Percentiles rank a stretch among this genome's conserved stretches.
These are phyloP conservation scores for Hetaerina americana DNA, from an alignment of 1,140 invertebrate species.

Conservation along the genomic window DNA sequence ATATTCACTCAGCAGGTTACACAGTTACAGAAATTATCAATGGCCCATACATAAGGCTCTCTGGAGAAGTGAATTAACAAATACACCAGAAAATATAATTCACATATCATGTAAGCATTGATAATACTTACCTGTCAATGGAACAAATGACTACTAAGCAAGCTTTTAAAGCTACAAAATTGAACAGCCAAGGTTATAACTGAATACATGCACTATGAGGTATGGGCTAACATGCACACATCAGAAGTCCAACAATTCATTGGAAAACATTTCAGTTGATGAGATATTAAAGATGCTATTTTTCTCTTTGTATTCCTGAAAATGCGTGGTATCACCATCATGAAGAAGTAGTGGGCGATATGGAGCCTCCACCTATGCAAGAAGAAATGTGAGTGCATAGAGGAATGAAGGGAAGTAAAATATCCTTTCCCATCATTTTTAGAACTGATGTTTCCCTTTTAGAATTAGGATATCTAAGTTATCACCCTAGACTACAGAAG, in stretches of 20 bases:
- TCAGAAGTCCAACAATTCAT: constrained; percentile 1
- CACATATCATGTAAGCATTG: too few species aligned
- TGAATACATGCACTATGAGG: neutral
- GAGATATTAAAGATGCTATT: constrained; percentile 2
- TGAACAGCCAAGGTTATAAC: neutral
- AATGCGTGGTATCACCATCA: neutral
- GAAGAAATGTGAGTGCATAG: neutral
- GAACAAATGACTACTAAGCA: neutral
- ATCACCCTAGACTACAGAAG: too few species aligned
- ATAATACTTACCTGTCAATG: neutral
- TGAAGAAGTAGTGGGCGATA: neutral
- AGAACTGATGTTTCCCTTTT: neutral
- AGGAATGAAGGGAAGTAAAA: neutral
- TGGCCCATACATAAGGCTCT: too few species aligned
- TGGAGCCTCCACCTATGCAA: neutral
- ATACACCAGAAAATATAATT: too few species aligned
- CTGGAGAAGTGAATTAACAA: too few species aligned
- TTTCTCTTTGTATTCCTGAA: constrained; percentile 1
- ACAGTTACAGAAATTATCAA: too few species aligned
- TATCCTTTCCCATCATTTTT: neutral
- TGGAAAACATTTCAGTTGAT: neutral
- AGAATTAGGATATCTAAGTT: too few species aligned
- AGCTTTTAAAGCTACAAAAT: neutral
- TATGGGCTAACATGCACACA: neutral
- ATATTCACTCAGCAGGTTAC: too few species aligned